Evolutionary conservation across 2,888 invertebrate species (phyloP).

Genomic region (Tachina lurida): DNA sequence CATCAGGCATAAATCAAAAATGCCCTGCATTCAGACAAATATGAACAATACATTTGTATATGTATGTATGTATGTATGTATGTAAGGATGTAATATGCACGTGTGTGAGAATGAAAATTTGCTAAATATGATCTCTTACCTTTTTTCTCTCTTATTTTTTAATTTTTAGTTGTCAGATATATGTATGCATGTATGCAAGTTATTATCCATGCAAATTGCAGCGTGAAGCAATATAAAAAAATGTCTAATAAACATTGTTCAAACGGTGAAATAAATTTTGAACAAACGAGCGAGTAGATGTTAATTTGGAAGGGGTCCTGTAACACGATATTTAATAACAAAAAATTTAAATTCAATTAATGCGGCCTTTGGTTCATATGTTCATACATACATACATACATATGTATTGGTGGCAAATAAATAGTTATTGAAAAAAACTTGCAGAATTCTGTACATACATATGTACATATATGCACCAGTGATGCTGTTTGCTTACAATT

Average conservation of each 20-base stretch:
- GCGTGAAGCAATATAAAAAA: constrained; percentile 41
- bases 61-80: too few relatives aligned
- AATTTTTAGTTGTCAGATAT: constrained; percentile 68
- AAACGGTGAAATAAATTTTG: background rate
- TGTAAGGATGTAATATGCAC: background rate
- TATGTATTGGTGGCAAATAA: background rate
- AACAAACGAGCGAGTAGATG: background rate
- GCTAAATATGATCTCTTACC: constrained; percentile 37
- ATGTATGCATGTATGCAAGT: constrained; percentile 72
- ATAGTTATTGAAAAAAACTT: background rate
- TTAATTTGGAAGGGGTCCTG: constrained; percentile 57
- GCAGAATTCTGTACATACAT: too few relatives aligned
- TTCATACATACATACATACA: too few relatives aligned
- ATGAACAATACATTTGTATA: too few relatives aligned
- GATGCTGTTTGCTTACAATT: background rate
- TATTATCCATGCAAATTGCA: constrained; percentile 73
- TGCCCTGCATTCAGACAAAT: constrained; percentile 9
- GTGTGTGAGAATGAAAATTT: constrained; percentile 42
- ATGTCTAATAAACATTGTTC: constrained; percentile 56
- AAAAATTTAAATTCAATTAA: constrained; percentile 19
- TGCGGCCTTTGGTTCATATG: background rate
- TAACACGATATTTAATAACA: constrained; percentile 63
- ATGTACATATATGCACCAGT: background rate
- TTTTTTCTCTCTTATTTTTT: constrained; percentile 24
- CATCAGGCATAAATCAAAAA: constrained; percentile 6